Evolutionary conservation across 2,113 vertebrate species (phyloP), one percentile per base, ranked within the genome.

Genomic region (Pollachius pollachius): DNA sequence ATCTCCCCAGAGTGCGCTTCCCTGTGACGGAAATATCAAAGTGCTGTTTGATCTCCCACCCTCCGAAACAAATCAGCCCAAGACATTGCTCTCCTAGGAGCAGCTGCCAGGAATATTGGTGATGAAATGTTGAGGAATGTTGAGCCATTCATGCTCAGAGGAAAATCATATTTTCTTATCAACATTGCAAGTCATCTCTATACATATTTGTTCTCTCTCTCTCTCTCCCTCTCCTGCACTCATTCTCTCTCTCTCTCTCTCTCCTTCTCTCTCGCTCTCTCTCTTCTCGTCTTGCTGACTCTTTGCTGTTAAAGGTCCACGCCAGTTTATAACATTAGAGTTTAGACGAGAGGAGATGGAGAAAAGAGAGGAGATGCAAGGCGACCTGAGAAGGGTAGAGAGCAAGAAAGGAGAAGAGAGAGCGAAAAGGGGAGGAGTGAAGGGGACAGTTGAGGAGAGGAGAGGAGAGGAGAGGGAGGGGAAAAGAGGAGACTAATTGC

Each of bases 1-100:
- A 65, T 81, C 79, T 65, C 82, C 83, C 79, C 67, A 72, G 82
- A 81, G 74, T 74, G 62, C 52, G 67, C 56, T 71, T 81, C 57
- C 67, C 68, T 80, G 81, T 74, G 76, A 83, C 85, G 79, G 68
- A 80, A 84, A 85, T 88, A 90, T 88, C 85, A 89, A 88, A 90
- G 86, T 25, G 62, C 70, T 76, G 77, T 88, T 87, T 91, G 86
- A 89, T 88, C 86, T 86, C 80, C 70, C 80, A 79, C 80, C 73
- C 79, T 73, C 65, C 15, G 74, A 85, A 86, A 85, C 87, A 88
- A 87, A 89, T 86, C 76, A 80, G 74, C 84, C 81, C 30, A 65
- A 70, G 84, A 84, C 60, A 25, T 21, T 21, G 23, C 67, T 63
- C 64, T 66, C 19, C 75, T 54, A 78, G 77, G 75, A 64, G 72